These are phyloP conservation scores for Zaprionus nigranus DNA, from an alignment of 1,140 invertebrate species.

Conservation along the genomic window DNA sequence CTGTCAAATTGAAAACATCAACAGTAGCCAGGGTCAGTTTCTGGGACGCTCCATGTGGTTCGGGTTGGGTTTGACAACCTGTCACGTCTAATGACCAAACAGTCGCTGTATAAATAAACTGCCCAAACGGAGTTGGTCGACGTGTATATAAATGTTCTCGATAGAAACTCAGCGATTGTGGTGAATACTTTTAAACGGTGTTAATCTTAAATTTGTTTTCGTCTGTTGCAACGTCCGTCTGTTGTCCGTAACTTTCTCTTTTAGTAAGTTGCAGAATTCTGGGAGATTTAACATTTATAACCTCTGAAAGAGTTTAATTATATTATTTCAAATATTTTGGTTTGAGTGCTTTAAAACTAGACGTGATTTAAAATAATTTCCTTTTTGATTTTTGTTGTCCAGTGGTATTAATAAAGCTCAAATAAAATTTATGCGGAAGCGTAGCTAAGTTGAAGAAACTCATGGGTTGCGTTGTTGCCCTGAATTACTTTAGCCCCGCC, in stretches of 20 bases:
- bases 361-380: not conserved
- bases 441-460: conserved; percentile 43
- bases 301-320: too few species aligned
- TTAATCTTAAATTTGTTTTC: too few species aligned
- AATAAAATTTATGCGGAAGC: conserved; percentile 11
- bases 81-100: conserved; percentile 72
- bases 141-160: too few species aligned
- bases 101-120: conserved; percentile 46
- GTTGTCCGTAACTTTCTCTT: too few species aligned
- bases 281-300: too few species aligned
- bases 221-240: too few species aligned
- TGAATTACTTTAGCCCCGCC: conserved; percentile 51
- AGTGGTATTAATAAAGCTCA: not conserved
- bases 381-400: not conserved
- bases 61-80: conserved; percentile 51
- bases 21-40: conserved; percentile 43
- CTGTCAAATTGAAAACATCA: conserved; percentile 70
- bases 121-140: not conserved
- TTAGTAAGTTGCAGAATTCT: too few species aligned
- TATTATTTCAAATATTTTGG: not conserved
- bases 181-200: too few species aligned
- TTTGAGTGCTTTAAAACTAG: not conserved
- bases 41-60: not conserved
- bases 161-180: too few species aligned
- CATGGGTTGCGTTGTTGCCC: conserved; percentile 44